Base-by-base conservation (phyloP, 1,140 invertebrate genomes). In the Plectrocnemia conspersa region DNA sequence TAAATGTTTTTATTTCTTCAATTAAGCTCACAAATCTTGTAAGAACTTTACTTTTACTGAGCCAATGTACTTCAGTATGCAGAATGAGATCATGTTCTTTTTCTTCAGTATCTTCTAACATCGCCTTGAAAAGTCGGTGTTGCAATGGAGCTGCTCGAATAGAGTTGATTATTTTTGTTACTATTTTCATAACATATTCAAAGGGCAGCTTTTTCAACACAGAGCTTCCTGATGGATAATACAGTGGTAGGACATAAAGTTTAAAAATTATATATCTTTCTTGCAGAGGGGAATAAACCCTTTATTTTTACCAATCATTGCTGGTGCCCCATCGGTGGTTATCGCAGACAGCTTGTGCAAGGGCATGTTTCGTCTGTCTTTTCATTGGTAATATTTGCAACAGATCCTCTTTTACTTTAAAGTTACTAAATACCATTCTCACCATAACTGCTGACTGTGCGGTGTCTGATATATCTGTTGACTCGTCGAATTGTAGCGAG, bases 331-430 rank as follows among this genome's bases (percentile, higher is more conserved):
- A 58, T 48, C 45, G 16, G 45, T 48, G 45, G 45, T 32, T 58
- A 58, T 54, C 44, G 50, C 56, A 46, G 52, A 38, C 44, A 58
- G 32, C 52, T 54, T 58, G 32, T 58, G 41, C 33, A 54, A 54
- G 29, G 56, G 45, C 45, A 48, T 48, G 16, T 48, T 9, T 54
- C n/a, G 33, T 52, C 42, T 56, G 16, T 42, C 22, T 21, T 42
- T 42, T 42, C 22, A 36, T 40, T 4, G 36, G 36, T 40, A 40
- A 40, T 40, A 40, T 40, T 40, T 40, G 36, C 42, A 45, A 13
- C 16, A 45, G 11, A 45, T 60, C 58, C 52, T 60, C 59, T 58
- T 61, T 61, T 53, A 35, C 42, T 38, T 42, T 54, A 46, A 54
- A 61, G 41, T 58, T 50, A 27, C 35, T 25, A 53, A 60, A 60